phyloP scores from a whole-genome alignment of 2,888 invertebrate species.

The Pterostichus madidus region DNA sequence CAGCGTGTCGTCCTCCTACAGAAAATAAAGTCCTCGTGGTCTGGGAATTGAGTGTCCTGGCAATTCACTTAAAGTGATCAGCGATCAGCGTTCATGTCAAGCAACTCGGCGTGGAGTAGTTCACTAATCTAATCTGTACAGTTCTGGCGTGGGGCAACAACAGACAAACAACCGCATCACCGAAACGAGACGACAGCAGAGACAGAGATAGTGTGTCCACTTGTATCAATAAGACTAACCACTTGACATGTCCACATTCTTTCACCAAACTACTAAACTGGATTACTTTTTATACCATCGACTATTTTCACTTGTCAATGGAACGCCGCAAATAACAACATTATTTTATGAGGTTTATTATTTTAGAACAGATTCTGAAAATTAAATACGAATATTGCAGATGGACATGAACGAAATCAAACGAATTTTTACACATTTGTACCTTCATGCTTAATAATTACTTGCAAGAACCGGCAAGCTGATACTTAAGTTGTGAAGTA shows the following conservation, averaged over 20 bases:
- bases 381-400: too few species aligned
- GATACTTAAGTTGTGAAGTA: too few species aligned
- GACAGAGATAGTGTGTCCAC: conserved; percentile 20
- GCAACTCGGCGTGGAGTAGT: conserved; percentile 21
- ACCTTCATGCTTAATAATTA: too few species aligned
- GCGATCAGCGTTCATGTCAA: conserved; percentile 32
- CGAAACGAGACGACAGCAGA: background rate
- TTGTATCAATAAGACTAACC: conserved; percentile 17
- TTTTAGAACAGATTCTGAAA: too few species aligned
- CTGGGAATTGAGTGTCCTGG: conserved; percentile 15
- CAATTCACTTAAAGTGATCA: conserved; percentile 29
- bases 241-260: background rate
- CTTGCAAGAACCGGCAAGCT: too few species aligned
- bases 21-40: background rate
- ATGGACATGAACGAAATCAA: too few species aligned
- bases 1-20: too few species aligned
- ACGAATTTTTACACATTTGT: too few species aligned
- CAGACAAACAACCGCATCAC: background rate
- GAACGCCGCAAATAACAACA: too few species aligned
- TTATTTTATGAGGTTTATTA: too few species aligned
- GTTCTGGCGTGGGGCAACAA: background rate
- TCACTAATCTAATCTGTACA: conserved; percentile 13
- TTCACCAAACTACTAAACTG: background rate
- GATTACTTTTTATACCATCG: too few species aligned
- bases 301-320: too few species aligned